Evolutionary conservation across 2,113 vertebrate species (phyloP).

Genomic region (Chiloscyllium plagiosum): DNA sequence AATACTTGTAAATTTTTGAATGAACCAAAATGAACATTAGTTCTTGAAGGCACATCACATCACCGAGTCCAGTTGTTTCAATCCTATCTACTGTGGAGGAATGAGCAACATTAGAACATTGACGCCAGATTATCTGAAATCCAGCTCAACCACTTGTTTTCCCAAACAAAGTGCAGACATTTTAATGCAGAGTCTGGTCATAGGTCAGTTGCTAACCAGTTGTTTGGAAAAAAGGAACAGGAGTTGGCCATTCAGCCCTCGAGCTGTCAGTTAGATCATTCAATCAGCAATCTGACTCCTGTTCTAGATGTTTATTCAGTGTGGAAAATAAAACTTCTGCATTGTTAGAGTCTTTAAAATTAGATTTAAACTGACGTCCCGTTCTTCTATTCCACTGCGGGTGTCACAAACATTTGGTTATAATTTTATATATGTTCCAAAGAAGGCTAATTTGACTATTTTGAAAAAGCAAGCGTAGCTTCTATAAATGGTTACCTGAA

Average conservation of each 20-base stretch:
- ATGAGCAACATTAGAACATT: neutral
- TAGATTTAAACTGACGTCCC: neutral
- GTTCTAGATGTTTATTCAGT: neutral
- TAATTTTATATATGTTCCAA: no score
- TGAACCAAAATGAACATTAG: no score
- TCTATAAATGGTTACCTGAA: no score
- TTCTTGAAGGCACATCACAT: no score
- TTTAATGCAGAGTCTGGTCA: neutral
- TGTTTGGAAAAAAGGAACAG: neutral
- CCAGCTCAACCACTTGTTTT: neutral
- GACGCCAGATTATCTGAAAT: neutral
- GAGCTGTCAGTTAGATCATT: neutral
- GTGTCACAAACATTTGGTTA: no score
- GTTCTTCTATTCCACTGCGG: neutral
- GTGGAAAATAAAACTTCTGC: neutral
- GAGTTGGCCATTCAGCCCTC: no score
- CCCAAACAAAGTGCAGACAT: neutral
- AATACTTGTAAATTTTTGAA: no score
- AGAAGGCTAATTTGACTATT: no score
- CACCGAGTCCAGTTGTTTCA: neutral
- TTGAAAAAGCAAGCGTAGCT: no score
- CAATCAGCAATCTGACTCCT: neutral
- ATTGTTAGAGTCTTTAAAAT: neutral
- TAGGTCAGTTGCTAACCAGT: neutral
- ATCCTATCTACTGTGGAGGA: neutral